phyloP scores from a whole-genome alignment of 1,140 invertebrate species.

The Harlomillsia oculata region DNA sequence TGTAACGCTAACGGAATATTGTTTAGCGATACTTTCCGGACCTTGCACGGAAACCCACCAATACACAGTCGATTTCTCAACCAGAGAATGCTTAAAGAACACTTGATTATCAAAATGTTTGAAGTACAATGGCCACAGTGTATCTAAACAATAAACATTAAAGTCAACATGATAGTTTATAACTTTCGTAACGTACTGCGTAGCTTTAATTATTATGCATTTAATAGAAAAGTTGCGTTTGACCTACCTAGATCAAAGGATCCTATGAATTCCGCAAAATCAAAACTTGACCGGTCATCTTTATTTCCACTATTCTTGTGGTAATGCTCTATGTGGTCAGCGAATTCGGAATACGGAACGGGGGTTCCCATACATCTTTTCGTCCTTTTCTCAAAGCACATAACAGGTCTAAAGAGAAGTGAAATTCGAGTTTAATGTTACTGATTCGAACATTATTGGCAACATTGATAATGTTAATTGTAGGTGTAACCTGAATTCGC shows the following conservation, averaged over 20 bases:
- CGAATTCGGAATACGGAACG: not conserved
- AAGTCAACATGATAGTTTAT: not conserved
- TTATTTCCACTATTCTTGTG: not conserved
- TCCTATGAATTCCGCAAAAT: not conserved
- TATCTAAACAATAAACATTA: no score
- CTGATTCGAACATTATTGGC: not conserved
- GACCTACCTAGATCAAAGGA: not conserved
- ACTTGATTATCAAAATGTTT: no score
- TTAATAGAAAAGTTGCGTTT: no score
- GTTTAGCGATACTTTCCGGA: no score
- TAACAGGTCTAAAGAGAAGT: not conserved
- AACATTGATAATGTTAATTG: not conserved
- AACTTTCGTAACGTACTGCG: no score
- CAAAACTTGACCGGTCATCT: not conserved
- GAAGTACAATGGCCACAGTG: no score
- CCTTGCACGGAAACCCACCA: no score
- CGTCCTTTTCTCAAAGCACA: not conserved
- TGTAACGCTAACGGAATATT: no score
- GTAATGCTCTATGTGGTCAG: not conserved
- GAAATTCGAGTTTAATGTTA: not conserved
- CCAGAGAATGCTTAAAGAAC: no score
- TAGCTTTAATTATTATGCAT: no score
- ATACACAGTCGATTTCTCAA: no score
- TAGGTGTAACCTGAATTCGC: slow-evolving; percentile 17
- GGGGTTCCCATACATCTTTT: not conserved